phyloP scores from a whole-genome alignment of 2,888 invertebrate genomes.

The Tenthredo livida region DNA sequence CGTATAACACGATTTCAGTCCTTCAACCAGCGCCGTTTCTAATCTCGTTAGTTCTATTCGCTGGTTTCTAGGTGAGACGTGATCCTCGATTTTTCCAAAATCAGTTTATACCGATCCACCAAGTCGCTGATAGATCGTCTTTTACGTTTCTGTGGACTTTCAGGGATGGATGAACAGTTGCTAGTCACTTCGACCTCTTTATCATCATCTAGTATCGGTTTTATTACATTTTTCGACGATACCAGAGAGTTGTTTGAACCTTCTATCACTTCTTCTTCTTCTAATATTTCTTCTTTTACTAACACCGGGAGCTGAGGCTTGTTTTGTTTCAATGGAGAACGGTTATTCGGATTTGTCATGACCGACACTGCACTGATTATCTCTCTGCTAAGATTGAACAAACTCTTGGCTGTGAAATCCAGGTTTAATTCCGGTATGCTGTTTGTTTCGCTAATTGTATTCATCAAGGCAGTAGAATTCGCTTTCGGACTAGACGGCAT shows the following conservation, averaged over 20 bases:
- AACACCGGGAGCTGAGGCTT: constrained; percentile 52
- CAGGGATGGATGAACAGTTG: not conserved
- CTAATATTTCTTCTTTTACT: constrained; percentile 11
- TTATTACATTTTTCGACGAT: constrained; percentile 52
- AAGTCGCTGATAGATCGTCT: constrained; percentile 73
- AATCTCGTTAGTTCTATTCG: not conserved
- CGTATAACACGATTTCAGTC: not conserved
- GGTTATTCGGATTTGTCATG: constrained; percentile 46
- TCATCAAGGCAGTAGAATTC: constrained; percentile 66
- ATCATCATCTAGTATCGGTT: constrained; percentile 56
- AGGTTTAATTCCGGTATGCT: constrained; percentile 63
- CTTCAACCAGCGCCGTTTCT: not conserved
- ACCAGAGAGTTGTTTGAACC: not conserved
- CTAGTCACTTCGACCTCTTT: constrained; percentile 54
- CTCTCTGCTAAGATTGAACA: constrained; percentile 58
- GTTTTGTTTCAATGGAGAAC: constrained; percentile 42
- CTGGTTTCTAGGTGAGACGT: constrained; percentile 42
- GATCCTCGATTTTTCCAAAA: constrained; percentile 58
- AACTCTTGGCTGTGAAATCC: constrained; percentile 59
- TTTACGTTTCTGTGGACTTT: constrained; percentile 52
- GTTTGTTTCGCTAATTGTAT: constrained; percentile 59
- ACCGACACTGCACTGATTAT: constrained; percentile 58
- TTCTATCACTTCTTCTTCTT: not conserved
- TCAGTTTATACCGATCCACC: constrained; percentile 71
- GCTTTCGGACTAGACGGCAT: constrained; percentile 63